Evolutionary conservation across 2,113 vertebrate species (phyloP).

Genomic region (Caretta caretta): DNA sequence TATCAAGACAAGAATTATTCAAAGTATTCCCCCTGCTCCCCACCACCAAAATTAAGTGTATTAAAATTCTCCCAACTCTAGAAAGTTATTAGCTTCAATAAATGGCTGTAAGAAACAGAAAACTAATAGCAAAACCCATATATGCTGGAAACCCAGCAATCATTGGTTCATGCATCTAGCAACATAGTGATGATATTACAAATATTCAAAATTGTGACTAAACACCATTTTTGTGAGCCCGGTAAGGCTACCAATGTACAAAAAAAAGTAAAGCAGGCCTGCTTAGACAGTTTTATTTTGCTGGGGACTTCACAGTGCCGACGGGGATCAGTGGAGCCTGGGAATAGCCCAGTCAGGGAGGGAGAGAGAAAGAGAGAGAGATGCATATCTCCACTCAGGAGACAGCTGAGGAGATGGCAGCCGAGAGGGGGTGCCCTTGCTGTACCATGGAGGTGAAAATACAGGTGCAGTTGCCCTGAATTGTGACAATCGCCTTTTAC

Average conservation of each 20-base stretch:
- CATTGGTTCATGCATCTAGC: neutral
- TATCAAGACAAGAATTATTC: neutral
- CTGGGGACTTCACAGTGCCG: too few relatives aligned
- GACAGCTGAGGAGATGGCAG: too few relatives aligned
- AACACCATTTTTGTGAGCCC: neutral
- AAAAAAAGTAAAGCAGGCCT: too few relatives aligned
- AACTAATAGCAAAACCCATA: neutral
- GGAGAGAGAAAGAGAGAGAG: too few relatives aligned
- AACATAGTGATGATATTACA: neutral
- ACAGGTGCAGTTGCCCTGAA: neutral
- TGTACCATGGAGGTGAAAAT: neutral
- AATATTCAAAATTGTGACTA: neutral
- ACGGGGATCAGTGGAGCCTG: too few relatives aligned
- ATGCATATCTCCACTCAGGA: too few relatives aligned
- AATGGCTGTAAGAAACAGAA: neutral
- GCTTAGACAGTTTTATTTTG: too few relatives aligned
- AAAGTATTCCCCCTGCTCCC: neutral
- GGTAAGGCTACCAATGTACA: neutral
- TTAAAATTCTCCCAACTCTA: neutral
- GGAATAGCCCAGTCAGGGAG: too few relatives aligned
- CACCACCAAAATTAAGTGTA: neutral
- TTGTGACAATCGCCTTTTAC: neutral
- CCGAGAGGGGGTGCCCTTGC: too few relatives aligned
- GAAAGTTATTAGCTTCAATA: neutral
- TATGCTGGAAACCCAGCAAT: neutral